phyloP scores from a whole-genome alignment of 2,888 invertebrate species.

The Cremastobaeus sp. region DNA sequence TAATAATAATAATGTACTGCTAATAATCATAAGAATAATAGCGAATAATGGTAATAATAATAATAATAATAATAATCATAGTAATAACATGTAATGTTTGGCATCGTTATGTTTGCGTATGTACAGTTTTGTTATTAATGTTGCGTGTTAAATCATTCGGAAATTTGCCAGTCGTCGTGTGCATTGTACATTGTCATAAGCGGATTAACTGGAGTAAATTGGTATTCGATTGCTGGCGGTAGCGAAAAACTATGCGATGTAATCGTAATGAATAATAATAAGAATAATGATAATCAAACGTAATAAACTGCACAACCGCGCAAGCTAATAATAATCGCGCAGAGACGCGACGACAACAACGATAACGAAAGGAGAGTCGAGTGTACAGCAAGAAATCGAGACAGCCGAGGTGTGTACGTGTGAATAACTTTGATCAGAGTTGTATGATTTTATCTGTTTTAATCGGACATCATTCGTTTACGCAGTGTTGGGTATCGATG shows the following conservation, averaged over 20 bases:
- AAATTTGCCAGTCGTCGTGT: constrained; percentile 60
- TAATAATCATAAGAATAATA: constrained; percentile 65
- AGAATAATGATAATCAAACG: constrained; percentile 56
- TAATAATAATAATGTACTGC: constrained; percentile 65
- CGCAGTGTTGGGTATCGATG: constrained; percentile 49
- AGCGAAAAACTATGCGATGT: constrained; percentile 41
- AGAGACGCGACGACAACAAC: constrained; percentile 62
- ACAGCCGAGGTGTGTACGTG: constrained; percentile 31
- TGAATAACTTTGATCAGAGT: neutral
- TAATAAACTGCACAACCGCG: constrained; percentile 49
- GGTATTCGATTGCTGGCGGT: constrained; percentile 21
- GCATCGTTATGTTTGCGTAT: constrained; percentile 75
- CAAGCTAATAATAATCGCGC: constrained; percentile 57
- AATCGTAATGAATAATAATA: constrained; percentile 58
- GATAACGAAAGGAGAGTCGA: constrained; percentile 63
- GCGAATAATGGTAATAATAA: constrained; percentile 61
- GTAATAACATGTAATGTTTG: constrained; percentile 75
- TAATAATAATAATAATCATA: constrained; percentile 65
- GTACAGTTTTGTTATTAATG: constrained; percentile 70
- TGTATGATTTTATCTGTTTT: constrained; percentile 10
- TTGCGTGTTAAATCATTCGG: constrained; percentile 60
- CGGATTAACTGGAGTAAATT: constrained; percentile 43
- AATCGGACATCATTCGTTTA: constrained; percentile 52
- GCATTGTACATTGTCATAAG: constrained; percentile 58
- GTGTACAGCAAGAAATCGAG: constrained; percentile 42